A percentile compares a stretch with the other conserved stretches of the same genome.
phyloP scores from a whole-genome alignment of 2,113 vertebrate species.

The Chloropsis cyanopogon region DNA sequence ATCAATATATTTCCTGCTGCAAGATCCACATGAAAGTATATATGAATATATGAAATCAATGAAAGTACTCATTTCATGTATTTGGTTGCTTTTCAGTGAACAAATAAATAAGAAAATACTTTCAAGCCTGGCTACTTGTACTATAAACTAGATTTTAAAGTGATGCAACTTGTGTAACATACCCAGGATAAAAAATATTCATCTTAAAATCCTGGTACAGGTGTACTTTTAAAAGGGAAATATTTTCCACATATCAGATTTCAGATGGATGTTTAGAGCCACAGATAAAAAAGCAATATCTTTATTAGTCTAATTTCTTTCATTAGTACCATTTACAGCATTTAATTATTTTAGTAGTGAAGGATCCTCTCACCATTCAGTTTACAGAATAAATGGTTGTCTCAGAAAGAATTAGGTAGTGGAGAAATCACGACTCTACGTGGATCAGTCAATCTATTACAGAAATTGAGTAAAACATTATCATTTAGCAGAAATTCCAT shows the following conservation, averaged over 20 bases:
- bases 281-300: background rate
- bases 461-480: background rate
- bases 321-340: background rate
- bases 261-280: background rate
- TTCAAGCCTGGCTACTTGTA: background rate
- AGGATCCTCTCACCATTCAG: background rate
- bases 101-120: background rate
- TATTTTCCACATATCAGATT: background rate
- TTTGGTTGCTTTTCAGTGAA: background rate
- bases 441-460: background rate
- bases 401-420: background rate
- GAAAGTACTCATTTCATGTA: background rate
- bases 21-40: background rate
- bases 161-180: background rate
- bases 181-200: background rate
- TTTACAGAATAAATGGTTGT: background rate
- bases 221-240: background rate
- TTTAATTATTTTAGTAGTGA: background rate
- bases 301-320: background rate
- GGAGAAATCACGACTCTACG: accelerated
- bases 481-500: background rate
- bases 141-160: background rate
- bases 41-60: background rate
- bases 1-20: background rate
- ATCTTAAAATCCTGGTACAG: background rate